Percentiles rank a stretch among this genome's conserved stretches.
Evolutionary conservation across 2,113 vertebrate species (phyloP).

Genomic region (Paramormyrops kingsleyae): DNA sequence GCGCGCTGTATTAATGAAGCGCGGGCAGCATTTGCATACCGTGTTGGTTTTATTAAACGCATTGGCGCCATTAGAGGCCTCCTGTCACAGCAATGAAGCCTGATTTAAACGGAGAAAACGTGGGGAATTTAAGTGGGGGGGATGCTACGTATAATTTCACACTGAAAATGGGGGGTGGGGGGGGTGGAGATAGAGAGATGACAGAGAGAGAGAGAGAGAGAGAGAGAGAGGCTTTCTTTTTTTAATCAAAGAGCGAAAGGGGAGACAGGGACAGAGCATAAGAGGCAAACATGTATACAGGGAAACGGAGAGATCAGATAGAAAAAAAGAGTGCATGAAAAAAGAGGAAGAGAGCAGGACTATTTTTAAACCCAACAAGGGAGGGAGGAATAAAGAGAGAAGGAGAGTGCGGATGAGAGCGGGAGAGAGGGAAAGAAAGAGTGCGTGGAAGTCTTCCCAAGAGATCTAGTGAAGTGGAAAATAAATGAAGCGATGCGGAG

Average conservation of each 20-base stretch:
- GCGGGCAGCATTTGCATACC: slow-evolving; percentile 25
- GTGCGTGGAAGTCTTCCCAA: slow-evolving; percentile 17
- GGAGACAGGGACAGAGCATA: slow-evolving; percentile 16
- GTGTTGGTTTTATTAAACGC: slow-evolving; percentile 23
- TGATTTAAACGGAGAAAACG: neutral
- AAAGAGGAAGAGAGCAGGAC: slow-evolving; percentile 15
- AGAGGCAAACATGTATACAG: slow-evolving; percentile 19
- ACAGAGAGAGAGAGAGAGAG: neutral
- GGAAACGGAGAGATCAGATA: neutral
- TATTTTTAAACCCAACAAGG: slow-evolving; percentile 30
- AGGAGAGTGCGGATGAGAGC: neutral
- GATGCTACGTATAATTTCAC: neutral
- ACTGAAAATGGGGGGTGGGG: neutral
- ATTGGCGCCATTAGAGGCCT: neutral
- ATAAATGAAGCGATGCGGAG: slow-evolving; percentile 30
- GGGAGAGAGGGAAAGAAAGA: slow-evolving; percentile 12
- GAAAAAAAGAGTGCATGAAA: neutral
- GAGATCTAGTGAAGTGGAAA: slow-evolving; percentile 24
- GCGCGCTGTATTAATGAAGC: slow-evolving; percentile 17
- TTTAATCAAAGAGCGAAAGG: slow-evolving; percentile 21
- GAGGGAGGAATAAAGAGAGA: slow-evolving; percentile 9
- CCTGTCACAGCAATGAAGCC: neutral
- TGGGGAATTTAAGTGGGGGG: neutral
- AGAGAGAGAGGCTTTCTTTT: slow-evolving; percentile 4
- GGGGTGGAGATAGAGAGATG: neutral